phyloP scores from a whole-genome alignment of 2,888 invertebrate species.

The Spialia ferax region DNA sequence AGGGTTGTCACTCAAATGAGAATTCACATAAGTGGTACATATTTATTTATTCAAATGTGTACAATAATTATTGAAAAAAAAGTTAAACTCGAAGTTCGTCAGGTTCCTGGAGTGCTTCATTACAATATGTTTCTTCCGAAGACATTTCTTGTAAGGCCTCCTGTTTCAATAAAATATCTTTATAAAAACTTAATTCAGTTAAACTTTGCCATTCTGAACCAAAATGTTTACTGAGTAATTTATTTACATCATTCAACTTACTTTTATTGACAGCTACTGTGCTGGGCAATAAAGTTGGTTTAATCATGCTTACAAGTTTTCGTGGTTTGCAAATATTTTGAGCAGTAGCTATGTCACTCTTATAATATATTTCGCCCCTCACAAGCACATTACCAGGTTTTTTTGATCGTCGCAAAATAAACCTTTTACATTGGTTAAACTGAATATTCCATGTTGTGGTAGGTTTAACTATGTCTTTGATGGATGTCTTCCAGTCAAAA shows the following conservation, averaged over 20 bases:
- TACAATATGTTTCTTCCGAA: constrained; percentile 37
- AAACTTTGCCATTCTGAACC: constrained; percentile 3
- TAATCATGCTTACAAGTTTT: constrained; percentile 4
- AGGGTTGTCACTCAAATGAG: constrained; percentile 5
- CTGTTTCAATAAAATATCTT: constrained; percentile 36
- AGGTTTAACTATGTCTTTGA: no score
- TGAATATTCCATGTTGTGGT: no score
- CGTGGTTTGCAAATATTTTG: constrained; percentile 9
- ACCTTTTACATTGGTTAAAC: constrained; percentile 5
- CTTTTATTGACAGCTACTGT: constrained; percentile 3
- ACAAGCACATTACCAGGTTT: not conserved
- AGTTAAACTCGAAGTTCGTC: constrained; percentile 29
- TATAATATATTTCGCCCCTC: constrained; percentile 1
- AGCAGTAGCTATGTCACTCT: constrained; percentile 5
- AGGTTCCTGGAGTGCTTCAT: constrained; percentile 40
- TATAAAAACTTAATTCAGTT: constrained; percentile 42
- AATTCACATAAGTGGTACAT: not conserved
- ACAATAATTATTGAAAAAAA: constrained; percentile 5
- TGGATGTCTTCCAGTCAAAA: constrained; percentile 1
- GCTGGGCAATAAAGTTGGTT: not conserved
- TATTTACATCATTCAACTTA: constrained; percentile 5
- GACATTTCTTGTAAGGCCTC: constrained; percentile 26
- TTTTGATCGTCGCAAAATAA: constrained; percentile 3
- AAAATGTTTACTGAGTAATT: constrained; percentile 7
- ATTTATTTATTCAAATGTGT: constrained; percentile 1